Conservation (phyloP, 2,888 invertebrate genomes). For the Nineta flava region DNA sequence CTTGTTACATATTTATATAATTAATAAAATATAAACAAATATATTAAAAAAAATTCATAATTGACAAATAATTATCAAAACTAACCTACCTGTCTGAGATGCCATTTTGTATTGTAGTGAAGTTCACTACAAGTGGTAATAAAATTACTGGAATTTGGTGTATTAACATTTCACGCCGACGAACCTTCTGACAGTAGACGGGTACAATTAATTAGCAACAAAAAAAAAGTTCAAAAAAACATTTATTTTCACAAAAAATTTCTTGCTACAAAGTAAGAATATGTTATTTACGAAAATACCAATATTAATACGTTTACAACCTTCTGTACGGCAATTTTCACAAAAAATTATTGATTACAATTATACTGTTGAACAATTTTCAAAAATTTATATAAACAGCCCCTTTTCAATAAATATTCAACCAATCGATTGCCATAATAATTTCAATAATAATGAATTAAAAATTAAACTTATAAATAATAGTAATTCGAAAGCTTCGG, state of each 20-base stretch:
- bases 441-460: not conserved
- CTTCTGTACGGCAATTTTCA: not conserved
- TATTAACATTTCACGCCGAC: too few relatives aligned
- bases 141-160: not conserved
- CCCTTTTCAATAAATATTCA: not conserved
- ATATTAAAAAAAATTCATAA: constrained; percentile 25
- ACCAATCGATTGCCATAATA: not conserved
- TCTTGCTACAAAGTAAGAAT: too few relatives aligned
- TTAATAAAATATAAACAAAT: constrained; percentile 5
- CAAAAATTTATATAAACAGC: not conserved
- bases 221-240: too few relatives aligned
- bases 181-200: too few relatives aligned
- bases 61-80: constrained; percentile 31
- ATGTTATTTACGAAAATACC: too few relatives aligned
- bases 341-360: not conserved
- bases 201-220: too few relatives aligned
- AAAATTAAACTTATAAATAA: not conserved
- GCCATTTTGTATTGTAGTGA: constrained; percentile 38
- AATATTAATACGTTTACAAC: too few relatives aligned
- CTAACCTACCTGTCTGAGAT: constrained; percentile 60
- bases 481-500: not conserved
- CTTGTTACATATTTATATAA: not conserved
- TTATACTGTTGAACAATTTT: not conserved
- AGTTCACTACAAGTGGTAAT: not conserved
- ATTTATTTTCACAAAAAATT: too few relatives aligned